Percentiles rank a stretch among this genome's conserved stretches.
Evolutionary conservation across 2,888 invertebrate species (phyloP).

Genomic region (Eremobia ochroleuca): DNA sequence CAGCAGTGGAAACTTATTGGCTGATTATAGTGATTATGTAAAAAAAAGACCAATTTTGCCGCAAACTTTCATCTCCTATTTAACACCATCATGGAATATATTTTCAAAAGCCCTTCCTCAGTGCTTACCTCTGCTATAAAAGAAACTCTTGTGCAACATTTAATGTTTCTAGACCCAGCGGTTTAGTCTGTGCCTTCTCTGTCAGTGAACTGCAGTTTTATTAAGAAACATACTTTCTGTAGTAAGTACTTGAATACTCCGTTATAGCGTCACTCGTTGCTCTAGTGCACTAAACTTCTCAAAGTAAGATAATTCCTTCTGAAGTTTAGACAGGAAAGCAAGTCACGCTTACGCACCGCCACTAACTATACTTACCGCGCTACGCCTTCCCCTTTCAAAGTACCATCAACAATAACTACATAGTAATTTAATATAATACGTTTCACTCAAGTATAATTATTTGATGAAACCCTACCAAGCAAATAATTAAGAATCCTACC

Average conservation of each 20-base stretch:
- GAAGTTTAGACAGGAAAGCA: slow-evolving; percentile 66
- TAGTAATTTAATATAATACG: slow-evolving; percentile 66
- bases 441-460: slow-evolving; percentile 70
- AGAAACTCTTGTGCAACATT: neutral
- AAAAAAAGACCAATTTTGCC: neutral
- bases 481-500: slow-evolving; percentile 72
- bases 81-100: neutral
- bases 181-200: neutral
- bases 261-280: slow-evolving; percentile 25
- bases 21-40: neutral
- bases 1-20: neutral
- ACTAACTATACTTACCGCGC: slow-evolving; percentile 54
- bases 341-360: slow-evolving; percentile 62
- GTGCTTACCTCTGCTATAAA: neutral
- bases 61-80: neutral
- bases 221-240: slow-evolving; percentile 9
- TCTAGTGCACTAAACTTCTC: slow-evolving; percentile 49
- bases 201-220: neutral
- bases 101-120: neutral
- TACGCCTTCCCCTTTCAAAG: slow-evolving; percentile 26
- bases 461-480: slow-evolving; percentile 70
- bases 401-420: slow-evolving; percentile 53
- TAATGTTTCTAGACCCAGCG: neutral
- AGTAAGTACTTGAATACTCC: slow-evolving; percentile 15
- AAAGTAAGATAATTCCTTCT: slow-evolving; percentile 58